Conservation (phyloP, 2,888 invertebrate species). For the Cryptus armator region DNA sequence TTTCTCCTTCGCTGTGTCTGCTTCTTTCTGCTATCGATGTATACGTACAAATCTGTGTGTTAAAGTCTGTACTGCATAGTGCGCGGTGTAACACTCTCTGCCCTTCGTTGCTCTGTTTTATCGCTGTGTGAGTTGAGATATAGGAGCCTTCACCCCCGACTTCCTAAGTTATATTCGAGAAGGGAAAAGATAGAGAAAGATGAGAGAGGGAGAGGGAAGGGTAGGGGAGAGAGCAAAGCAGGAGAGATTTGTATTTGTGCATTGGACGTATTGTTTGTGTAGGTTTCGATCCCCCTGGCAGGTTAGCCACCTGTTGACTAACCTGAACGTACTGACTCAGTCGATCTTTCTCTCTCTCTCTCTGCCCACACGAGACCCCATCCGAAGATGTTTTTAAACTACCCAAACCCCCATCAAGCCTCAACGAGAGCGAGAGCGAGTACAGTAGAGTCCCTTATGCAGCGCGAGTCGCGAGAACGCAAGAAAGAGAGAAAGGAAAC, state of each 20-base stretch:
- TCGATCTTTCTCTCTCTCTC: constrained; percentile 60
- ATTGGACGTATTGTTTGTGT: constrained; percentile 84
- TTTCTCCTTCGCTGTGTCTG: constrained; percentile 36
- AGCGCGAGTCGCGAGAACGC: neutral
- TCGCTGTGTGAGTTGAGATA: constrained; percentile 81
- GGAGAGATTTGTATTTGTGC: constrained; percentile 83
- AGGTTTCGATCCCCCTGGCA: constrained; percentile 79
- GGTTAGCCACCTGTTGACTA: constrained; percentile 85
- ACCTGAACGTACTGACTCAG: constrained; percentile 78
- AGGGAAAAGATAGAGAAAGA: constrained; percentile 50
- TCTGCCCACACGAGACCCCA: constrained; percentile 79
- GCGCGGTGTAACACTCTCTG: constrained; percentile 53
- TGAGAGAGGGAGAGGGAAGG: constrained; percentile 19
- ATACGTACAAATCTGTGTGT: constrained; percentile 40
- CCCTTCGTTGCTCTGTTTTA: constrained; percentile 25
- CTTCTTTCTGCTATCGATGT: constrained; percentile 41
- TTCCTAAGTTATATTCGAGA: constrained; percentile 69
- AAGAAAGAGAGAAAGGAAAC: constrained; percentile 11
- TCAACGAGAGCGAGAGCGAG: constrained; percentile 46
- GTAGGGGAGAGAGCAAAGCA: neutral
- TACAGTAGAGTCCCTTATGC: constrained; percentile 35
- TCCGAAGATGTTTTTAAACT: constrained; percentile 82
- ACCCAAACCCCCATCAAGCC: constrained; percentile 71
- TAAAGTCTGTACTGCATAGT: constrained; percentile 36
- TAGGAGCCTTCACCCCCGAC: constrained; percentile 77